Evolutionary conservation across 53 echinoderm and acorn worm species (phyloP).

Genomic region (Luidia sarsii): DNA sequence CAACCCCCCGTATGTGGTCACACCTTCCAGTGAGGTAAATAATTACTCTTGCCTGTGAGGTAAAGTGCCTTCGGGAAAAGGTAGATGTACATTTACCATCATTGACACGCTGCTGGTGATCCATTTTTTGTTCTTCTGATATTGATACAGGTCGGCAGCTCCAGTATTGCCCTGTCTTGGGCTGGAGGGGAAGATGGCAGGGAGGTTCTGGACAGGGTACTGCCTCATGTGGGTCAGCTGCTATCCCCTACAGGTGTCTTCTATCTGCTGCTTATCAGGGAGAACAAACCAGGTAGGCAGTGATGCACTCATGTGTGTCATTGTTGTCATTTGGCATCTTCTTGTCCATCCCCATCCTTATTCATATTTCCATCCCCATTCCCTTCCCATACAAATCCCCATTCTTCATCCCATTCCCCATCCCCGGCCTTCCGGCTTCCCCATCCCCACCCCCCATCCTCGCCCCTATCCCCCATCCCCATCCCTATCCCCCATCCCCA

Average conservation of each 20-base stretch:
- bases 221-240: conserved; percentile 67
- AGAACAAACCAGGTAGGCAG: conserved; percentile 90
- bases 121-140: too few species aligned
- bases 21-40: conserved; percentile 85
- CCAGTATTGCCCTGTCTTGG: conserved; percentile 80
- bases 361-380: neutral
- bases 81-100: too few species aligned
- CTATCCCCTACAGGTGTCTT: conserved; percentile 75
- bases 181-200: conserved; percentile 89
- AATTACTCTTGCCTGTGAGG: too few species aligned
- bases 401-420: neutral
- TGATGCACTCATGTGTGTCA: too few species aligned
- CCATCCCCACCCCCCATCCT: too few species aligned
- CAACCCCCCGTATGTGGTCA: conserved; percentile 99
- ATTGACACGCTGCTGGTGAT: neutral
- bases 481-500: too few species aligned
- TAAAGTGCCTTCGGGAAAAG: too few species aligned
- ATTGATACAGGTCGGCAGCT: conserved; percentile 64
- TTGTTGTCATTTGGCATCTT: neutral
- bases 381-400: neutral
- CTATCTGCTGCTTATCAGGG: conserved; percentile 81
- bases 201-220: conserved; percentile 81
- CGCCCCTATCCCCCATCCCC: too few species aligned
- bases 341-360: neutral
- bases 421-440: too few species aligned